phyloP scores from a whole-genome alignment of 2,888 invertebrate species.

The Drosophila mercatorum region DNA sequence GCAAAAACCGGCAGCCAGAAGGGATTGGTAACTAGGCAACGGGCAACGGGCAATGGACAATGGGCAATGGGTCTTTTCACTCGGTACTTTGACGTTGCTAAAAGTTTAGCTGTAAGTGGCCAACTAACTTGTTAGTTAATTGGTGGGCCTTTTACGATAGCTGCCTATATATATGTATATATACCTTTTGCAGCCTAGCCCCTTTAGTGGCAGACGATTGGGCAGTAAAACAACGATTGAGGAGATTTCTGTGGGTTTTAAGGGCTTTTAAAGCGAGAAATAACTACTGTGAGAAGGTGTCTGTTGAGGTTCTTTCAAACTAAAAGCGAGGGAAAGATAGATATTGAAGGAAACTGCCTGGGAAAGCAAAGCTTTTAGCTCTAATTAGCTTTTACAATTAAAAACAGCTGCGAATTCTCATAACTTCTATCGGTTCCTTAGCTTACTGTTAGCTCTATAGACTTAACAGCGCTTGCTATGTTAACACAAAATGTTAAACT shows the following conservation, averaged over 20 bases:
- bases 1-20: constrained; percentile 34
- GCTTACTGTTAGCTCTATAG: background rate
- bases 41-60: constrained; percentile 18
- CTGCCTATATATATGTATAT: background rate
- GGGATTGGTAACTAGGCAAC: constrained; percentile 27
- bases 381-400: background rate
- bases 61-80: constrained; percentile 17
- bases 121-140: constrained; percentile 63
- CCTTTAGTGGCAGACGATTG: constrained; percentile 10
- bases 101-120: constrained; percentile 34
- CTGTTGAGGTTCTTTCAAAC: too few relatives aligned
- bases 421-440: background rate
- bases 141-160: constrained; percentile 23
- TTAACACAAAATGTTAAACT: background rate
- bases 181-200: constrained; percentile 9
- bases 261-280: background rate
- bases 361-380: background rate
- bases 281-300: too few relatives aligned
- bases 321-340: too few relatives aligned
- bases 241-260: background rate
- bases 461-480: background rate
- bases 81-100: constrained; percentile 8
- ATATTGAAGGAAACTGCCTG: too few relatives aligned
- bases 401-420: background rate
- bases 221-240: background rate